phyloP scores from a whole-genome alignment of 2,113 vertebrate species.

The Corythaixoides concolor region DNA sequence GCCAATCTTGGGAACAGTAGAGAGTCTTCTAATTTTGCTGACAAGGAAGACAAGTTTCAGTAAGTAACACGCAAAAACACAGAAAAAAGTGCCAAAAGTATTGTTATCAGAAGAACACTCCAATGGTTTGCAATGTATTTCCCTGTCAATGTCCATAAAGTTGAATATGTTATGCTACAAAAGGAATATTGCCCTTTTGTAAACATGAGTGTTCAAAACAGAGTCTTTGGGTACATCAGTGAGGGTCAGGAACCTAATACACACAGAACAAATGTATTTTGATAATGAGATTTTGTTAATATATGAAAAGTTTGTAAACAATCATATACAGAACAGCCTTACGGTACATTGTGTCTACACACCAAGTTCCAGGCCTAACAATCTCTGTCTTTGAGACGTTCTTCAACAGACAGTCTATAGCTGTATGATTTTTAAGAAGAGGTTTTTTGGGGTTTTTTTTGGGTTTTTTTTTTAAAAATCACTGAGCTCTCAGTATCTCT shows the following conservation, averaged over 20 bases:
- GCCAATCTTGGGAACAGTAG: not conserved
- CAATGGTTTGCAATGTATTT: not conserved
- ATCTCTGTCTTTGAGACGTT: not conserved
- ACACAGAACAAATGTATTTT: not conserved
- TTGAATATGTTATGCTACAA: not conserved
- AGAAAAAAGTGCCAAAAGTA: not conserved
- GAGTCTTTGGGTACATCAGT: not conserved
- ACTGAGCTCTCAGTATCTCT: not conserved
- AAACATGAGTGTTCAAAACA: not conserved
- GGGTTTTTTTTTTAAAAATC: not conserved
- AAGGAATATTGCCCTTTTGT: not conserved
- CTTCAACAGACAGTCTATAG: not conserved
- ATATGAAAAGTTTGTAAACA: not conserved
- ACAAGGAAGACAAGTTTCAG: not conserved
- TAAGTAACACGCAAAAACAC: not conserved
- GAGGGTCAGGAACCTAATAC: not conserved
- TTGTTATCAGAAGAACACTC: not conserved
- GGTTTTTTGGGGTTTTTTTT: not conserved
- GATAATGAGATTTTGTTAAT: not conserved
- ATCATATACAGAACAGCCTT: not conserved
- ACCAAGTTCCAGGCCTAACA: not conserved
- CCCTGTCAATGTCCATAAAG: not conserved
- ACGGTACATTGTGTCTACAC: not conserved
- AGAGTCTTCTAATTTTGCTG: not conserved
- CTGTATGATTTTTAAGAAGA: not conserved